Evolutionary conservation across 2,888 invertebrate species (phyloP).

Genomic region (Rhamphomyia laevipes): DNA sequence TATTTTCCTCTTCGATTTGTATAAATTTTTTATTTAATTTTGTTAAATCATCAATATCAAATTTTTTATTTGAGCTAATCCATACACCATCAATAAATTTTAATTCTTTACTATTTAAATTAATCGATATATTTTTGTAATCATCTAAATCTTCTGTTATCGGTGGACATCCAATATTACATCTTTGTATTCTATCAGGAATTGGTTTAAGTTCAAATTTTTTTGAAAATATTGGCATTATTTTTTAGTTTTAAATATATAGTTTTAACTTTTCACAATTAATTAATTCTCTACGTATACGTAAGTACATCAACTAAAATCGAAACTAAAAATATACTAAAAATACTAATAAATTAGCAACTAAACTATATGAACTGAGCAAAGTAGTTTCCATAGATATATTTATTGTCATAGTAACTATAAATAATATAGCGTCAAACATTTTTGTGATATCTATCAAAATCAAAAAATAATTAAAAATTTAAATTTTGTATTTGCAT

Average conservation of each 20-base stretch:
- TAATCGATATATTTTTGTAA: conserved; percentile 27
- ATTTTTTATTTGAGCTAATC: conserved; percentile 28
- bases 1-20: conserved; percentile 32
- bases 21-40: conserved; percentile 28
- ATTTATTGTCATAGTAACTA: background rate
- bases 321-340: too few species aligned
- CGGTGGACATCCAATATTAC: conserved; percentile 28
- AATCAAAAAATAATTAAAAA: background rate
- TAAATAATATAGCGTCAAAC: background rate
- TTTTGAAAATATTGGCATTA: conserved; percentile 35
- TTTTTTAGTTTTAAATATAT: too few species aligned
- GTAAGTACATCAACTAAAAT: too few species aligned
- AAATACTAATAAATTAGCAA: too few species aligned
- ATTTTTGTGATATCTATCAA: too few species aligned
- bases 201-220: conserved; percentile 34
- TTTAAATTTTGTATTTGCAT: background rate
- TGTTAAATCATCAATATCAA: conserved; percentile 28
- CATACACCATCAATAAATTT: conserved; percentile 35
- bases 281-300: too few species aligned
- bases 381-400: background rate
- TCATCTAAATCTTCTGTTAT: conserved; percentile 32
- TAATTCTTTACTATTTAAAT: conserved; percentile 31
- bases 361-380: too few species aligned
- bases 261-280: too few species aligned
- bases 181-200: conserved; percentile 25